Conservation (phyloP, 2,888 invertebrate species). For the Parnassius smintheus region DNA sequence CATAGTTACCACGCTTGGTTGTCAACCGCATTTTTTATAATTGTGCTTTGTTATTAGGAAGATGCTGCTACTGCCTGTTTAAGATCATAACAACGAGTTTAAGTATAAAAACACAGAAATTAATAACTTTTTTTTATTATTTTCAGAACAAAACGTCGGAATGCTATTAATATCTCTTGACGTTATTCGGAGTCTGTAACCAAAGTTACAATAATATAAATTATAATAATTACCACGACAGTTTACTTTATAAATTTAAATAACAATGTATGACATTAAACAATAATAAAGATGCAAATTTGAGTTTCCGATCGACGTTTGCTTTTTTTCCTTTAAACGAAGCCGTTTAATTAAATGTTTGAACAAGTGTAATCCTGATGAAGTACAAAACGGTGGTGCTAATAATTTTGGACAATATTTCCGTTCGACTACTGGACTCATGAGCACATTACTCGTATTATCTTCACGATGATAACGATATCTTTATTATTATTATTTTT, state of each 20-base stretch:
- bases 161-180: not conserved
- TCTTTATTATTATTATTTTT: not conserved
- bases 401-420: not conserved
- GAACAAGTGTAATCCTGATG: slow-evolving; percentile 10
- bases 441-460: not conserved
- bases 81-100: too few species aligned
- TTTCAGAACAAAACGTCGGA: not conserved
- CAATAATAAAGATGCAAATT: slow-evolving; percentile 15
- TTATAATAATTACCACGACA: not conserved
- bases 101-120: too few species aligned
- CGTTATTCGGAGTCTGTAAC: not conserved
- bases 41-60: too few species aligned
- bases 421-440: not conserved
- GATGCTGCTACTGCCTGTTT: too few species aligned
- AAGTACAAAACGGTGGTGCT: not conserved
- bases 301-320: slow-evolving; percentile 3
- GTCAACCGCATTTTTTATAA: too few species aligned
- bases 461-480: not conserved
- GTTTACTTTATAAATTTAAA: slow-evolving; percentile 15
- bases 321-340: slow-evolving; percentile 4
- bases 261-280: slow-evolving; percentile 16
- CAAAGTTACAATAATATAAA: not conserved
- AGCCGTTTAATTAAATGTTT: slow-evolving; percentile 15
- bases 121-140: too few species aligned
- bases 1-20: too few species aligned